A percentile compares a stretch with the other conserved stretches of the same genome.
Evolutionary conservation across 2,888 invertebrate species (phyloP).

Genomic region (Rotaria macrura): DNA sequence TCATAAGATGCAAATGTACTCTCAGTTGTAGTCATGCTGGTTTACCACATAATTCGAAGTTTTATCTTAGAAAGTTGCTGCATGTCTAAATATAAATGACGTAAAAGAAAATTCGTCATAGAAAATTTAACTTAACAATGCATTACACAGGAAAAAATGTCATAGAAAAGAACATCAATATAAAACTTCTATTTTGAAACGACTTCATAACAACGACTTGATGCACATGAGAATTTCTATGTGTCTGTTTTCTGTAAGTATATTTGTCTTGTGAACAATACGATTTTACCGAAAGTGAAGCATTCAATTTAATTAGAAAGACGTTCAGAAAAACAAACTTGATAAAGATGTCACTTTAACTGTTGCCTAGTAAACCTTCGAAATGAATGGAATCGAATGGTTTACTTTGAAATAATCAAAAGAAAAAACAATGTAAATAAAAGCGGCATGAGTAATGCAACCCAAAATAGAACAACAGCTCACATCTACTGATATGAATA

Average conservation of each 20-base stretch:
- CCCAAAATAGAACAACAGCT: no score
- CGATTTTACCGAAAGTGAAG: not conserved
- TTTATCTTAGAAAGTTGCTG: no score
- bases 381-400: not conserved
- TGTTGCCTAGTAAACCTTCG: slow-evolving; percentile 8
- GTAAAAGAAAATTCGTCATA: not conserved
- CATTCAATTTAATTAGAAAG: not conserved
- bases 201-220: not conserved
- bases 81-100: no score
- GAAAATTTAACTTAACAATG: not conserved
- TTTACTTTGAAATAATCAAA: not conserved
- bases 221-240: not conserved
- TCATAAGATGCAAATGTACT: not conserved
- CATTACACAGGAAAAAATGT: not conserved
- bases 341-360: not conserved
- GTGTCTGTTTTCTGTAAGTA: not conserved
- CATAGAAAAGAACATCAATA: not conserved
- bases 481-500: no score
- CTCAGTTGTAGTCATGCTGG: not conserved
- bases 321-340: not conserved
- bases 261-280: not conserved
- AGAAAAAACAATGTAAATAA: no score
- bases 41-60: no score
- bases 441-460: no score
- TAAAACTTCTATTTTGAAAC: not conserved